Conservation (phyloP, 37 sponge, comb jelly and placozoan species). For the Ephydatia muelleri region DNA sequence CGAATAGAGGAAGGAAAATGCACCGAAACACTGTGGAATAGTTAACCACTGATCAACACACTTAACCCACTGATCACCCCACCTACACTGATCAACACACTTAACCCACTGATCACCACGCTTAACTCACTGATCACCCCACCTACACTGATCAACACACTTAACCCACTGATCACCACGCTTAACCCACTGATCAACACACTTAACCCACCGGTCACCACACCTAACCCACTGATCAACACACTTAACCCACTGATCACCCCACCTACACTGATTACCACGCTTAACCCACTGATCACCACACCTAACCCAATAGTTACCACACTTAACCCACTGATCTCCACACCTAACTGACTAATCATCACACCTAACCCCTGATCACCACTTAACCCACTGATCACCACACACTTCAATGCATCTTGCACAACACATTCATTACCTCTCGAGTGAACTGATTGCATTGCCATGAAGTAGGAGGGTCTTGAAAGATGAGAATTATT, state of each 20-base stretch:
- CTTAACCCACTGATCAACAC: background rate
- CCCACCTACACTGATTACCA: background rate
- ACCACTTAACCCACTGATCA: background rate
- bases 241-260: background rate
- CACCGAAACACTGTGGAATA: background rate
- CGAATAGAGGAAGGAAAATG: slow-evolving; percentile 28
- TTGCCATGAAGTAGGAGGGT: slow-evolving; percentile 71
- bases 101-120: too few relatives aligned
- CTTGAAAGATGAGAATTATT: background rate
- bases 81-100: background rate
- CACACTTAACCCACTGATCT: background rate
- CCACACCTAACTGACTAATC: background rate
- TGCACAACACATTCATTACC: background rate
- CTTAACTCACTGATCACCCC: too few relatives aligned
- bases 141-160: background rate
- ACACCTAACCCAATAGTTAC: too few relatives aligned
- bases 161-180: background rate
- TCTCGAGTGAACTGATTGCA: slow-evolving; percentile 35
- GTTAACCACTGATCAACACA: background rate
- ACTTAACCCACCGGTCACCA: background rate
- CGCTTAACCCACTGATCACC: too few relatives aligned
- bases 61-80: too few relatives aligned
- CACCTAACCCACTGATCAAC: background rate
- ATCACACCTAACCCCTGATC: background rate
- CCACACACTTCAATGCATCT: background rate